A percentile compares a stretch with the other conserved stretches of the same genome.
These are phyloP conservation scores for Pluvialis apricaria DNA, from an alignment of 2,113 vertebrate genomes.

Conservation along the genomic window DNA sequence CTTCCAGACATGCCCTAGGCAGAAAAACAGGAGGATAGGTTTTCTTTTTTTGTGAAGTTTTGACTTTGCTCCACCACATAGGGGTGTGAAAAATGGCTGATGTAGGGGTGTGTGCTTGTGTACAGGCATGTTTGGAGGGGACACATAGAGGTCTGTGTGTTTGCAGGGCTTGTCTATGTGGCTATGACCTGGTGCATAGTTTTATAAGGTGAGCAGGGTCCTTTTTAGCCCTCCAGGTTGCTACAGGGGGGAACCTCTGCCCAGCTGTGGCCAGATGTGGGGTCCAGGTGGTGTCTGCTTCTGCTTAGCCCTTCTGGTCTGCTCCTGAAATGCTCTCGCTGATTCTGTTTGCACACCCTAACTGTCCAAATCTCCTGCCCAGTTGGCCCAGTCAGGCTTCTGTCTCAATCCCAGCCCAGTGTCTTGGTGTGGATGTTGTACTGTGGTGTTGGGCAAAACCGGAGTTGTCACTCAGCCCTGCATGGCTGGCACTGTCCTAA, in stretches of 20 bases:
- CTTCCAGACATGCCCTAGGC: not conserved
- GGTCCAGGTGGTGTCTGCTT: not conserved
- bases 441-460: not conserved
- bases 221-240: not conserved
- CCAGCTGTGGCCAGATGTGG: not conserved
- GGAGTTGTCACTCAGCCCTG: not conserved
- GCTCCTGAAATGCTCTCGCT: not conserved
- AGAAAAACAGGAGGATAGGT: not conserved
- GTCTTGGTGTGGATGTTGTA: not conserved
- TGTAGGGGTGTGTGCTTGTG: not conserved
- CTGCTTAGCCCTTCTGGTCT: not conserved
- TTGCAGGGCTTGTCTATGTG: not conserved
- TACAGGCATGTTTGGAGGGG: not conserved
- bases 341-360: not conserved
- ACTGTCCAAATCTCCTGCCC: not conserved
- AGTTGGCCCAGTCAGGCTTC: not conserved
- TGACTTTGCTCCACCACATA: not conserved
- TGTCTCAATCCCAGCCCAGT: rapidly evolving
- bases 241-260: not conserved
- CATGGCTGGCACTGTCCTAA: not conserved
- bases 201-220: not conserved
- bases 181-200: not conserved
- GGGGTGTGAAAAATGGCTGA: not conserved
- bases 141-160: rapidly evolving
- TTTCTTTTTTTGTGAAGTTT: not conserved